phyloP scores from a whole-genome alignment of 2,797 vertebrate species.

The Fringilla coelebs region DNA sequence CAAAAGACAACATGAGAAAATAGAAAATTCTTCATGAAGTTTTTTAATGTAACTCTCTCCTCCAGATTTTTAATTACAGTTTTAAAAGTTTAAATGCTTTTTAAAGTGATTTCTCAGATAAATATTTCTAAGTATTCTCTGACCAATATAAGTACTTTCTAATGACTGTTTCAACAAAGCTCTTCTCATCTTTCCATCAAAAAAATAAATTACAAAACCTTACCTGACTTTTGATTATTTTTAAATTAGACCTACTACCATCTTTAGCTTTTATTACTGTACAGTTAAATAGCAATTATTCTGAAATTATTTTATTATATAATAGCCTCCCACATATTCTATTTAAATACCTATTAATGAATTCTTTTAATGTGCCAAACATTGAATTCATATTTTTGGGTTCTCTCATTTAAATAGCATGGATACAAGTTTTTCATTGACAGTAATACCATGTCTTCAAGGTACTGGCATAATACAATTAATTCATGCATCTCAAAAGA shows the following conservation, averaged over 20 bases:
- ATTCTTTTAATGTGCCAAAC: conserved; percentile 49
- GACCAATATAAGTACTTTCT: neutral
- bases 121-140: neutral
- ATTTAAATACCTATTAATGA: conserved; percentile 59
- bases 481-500: conserved; percentile 38
- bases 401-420: conserved; percentile 35
- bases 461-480: conserved; percentile 26
- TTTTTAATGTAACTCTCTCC: neutral
- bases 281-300: conserved; percentile 49
- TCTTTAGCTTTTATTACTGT: conserved; percentile 45
- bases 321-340: conserved; percentile 25
- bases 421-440: conserved; percentile 43
- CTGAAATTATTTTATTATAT: conserved; percentile 46
- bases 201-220: neutral
- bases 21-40: conserved; percentile 18
- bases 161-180: neutral
- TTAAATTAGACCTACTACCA: conserved; percentile 12
- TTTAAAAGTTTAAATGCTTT: neutral
- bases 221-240: conserved; percentile 36
- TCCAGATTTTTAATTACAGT: neutral
- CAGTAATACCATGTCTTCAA: conserved; percentile 45
- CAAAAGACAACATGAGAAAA: conserved; percentile 35
- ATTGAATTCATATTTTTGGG: conserved; percentile 4
- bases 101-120: neutral
- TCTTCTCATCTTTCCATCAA: neutral